These are phyloP conservation scores for Diarsia brunnea DNA, from an alignment of 2,888 invertebrate genomes.

Conservation along the genomic window DNA sequence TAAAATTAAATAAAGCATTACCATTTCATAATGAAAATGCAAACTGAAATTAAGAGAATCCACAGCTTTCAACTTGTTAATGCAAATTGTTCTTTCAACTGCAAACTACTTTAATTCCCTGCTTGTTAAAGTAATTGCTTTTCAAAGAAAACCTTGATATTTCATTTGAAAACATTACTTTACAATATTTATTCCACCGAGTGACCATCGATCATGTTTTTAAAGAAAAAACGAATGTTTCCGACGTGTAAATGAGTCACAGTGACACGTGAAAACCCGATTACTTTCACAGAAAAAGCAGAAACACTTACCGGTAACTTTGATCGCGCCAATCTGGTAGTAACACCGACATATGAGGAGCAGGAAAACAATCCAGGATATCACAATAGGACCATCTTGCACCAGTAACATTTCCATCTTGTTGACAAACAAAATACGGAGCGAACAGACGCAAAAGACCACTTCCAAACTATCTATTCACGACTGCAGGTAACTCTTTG, in stretches of 20 bases:
- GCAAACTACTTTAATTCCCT: slow-evolving; percentile 24
- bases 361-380: slow-evolving; percentile 87
- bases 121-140: slow-evolving; percentile 26
- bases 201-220: slow-evolving; percentile 33
- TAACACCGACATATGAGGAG: slow-evolving; percentile 86
- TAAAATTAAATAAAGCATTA: not conserved
- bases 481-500: slow-evolving; percentile 56
- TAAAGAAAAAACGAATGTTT: slow-evolving; percentile 34
- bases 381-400: slow-evolving; percentile 85
- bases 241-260: slow-evolving; percentile 26
- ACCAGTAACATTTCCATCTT: slow-evolving; percentile 81
- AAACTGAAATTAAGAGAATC: slow-evolving; percentile 1
- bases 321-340: slow-evolving; percentile 80
- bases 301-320: slow-evolving; percentile 72
- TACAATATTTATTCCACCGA: slow-evolving; percentile 3
- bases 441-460: slow-evolving; percentile 30
- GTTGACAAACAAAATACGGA: slow-evolving; percentile 63
- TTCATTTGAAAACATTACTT: slow-evolving; percentile 10
- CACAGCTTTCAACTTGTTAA: slow-evolving; percentile 7
- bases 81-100: slow-evolving; percentile 29
- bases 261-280: slow-evolving; percentile 23
- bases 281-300: slow-evolving; percentile 15
- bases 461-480: slow-evolving; percentile 49
- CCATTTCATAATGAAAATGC: slow-evolving; percentile 27
- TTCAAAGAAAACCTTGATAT: slow-evolving; percentile 28